Evolutionary conservation across 2,888 invertebrate species (phyloP), one percentile per base, ranked within the genome.

Genomic region (Rhamnusium bicolor): DNA sequence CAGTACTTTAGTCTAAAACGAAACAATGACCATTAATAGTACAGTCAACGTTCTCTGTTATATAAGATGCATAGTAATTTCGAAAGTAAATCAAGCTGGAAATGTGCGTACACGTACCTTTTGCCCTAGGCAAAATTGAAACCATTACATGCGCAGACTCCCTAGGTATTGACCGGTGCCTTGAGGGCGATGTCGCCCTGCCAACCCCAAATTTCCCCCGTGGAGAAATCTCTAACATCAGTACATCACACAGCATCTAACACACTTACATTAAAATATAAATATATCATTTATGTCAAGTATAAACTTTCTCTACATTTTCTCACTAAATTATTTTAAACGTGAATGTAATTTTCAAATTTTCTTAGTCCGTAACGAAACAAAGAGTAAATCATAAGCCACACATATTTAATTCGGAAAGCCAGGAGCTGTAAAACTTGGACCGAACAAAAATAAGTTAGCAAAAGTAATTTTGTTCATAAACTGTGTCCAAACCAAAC

Each of bases 141-240:
- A 73, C 67, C 63, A 51, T 49, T 46, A 53, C 71, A 46, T 74
- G 78, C 81, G 81, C 81, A 79, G 78, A 77, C 80, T 79, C 79
- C 71, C 54, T 69, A 73, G 77, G 78, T 86, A 85, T 85, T 85
- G 85, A 86, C 80, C 85, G 85, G 82, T 79, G 82, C 83, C 83
- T 84, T 80, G 76, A 82, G 84, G 85, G 84, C 83, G 83, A 82
- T 80, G 84, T 85, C 86, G 82, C 83, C 83, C 84, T 84, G 84
- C 84, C 85, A 84, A 84, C 85, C 82, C 83, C 77, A 74, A 77
- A 78, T 78, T 79, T 79, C 78, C 81, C 82, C 81, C 79, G 79
- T 77, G 74, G 76, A 75, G 74, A 73, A 71, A 76, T 75, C 77
- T 74, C 76, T 71, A 62, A 62, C 75, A 72, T 70, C 72, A 68